phyloP scores from a whole-genome alignment of 2,113 vertebrate genomes.

The Neodon shergylaensis region DNA sequence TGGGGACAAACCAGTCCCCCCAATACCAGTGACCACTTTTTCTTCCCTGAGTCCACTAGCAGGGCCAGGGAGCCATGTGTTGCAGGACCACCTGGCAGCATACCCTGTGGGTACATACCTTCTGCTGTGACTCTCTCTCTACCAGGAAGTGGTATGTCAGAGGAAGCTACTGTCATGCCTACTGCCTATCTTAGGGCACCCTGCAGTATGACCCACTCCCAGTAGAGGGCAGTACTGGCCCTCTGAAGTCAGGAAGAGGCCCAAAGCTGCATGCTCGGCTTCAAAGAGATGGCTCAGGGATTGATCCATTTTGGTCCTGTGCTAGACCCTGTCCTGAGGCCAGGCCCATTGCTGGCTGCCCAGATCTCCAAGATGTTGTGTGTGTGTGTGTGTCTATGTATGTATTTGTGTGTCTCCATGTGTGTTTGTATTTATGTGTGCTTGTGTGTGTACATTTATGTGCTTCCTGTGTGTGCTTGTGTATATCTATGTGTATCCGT shows the following conservation, averaged over 20 bases:
- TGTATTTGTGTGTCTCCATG: neutral
- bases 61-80: neutral
- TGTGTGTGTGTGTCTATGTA: neutral
- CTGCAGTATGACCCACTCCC: too few species aligned
- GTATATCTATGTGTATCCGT: neutral
- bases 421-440: neutral
- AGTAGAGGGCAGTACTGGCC: neutral
- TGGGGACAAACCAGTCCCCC: neutral
- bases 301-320: too few species aligned
- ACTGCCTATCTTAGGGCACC: neutral
- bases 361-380: neutral
- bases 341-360: neutral
- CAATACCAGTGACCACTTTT: too few species aligned
- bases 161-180: too few species aligned
- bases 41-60: too few species aligned
- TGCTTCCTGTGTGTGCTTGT: neutral
- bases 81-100: rapidly evolving
- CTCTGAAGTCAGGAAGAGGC: neutral
- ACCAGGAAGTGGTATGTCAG: neutral
- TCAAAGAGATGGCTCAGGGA: neutral
- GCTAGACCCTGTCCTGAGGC: neutral
- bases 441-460: neutral
- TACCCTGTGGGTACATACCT: too few species aligned
- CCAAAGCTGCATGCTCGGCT: too few species aligned
- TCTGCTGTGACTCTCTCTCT: neutral